Evolutionary conservation across 2,113 vertebrate genomes (phyloP), one percentile per base, ranked within the genome.

Genomic region (Podiceps cristatus): DNA sequence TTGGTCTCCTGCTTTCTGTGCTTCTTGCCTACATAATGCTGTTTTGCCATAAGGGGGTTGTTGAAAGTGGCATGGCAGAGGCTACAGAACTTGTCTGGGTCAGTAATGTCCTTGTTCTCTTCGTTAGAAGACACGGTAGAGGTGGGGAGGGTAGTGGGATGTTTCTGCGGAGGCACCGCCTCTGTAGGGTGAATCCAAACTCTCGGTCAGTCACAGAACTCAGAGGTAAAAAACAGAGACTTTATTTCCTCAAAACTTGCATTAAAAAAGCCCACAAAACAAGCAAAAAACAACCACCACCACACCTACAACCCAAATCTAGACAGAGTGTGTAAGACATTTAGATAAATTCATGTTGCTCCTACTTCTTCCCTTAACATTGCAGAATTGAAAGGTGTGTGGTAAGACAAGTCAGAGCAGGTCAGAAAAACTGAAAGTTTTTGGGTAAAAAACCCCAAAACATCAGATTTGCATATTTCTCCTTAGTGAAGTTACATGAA

Each of bases 41-140:
- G 99, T 82, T 99, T 98, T 94, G 99, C 99, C 99, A 99, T 99
- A 63, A 98, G 98, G 2, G 99, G 99, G 89, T 99, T 99, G 97
- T 99, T 99, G 98, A 99, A 99, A n/a, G 99, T 99, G 33, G 99
- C 99, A 44, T 99, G 99, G 97, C 99, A 99, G 96, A 99, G 99
- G 96, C 98, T 98, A 98, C 99, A 99, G 98, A 99, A 99, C 88
- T 99, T 99, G 97, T 99, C 98, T 7, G 99, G 99, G 97, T 99
- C 98, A 79, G 96, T 93, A 94, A 96, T 79, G 97, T 96, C 97
- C 85, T 97, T 92, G 58, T 93, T 97, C 68, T 97, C 94, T 77
- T 96, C 96, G 0, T 90, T 97, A 87, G 96, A 78, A 25, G 91
- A 87, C 31, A n/a, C 42, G 20, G 97, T 94, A 31, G 97, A 93